Evolutionary conservation across 2,113 vertebrate species (phyloP).

Genomic region (Muntiacus reevesi): DNA sequence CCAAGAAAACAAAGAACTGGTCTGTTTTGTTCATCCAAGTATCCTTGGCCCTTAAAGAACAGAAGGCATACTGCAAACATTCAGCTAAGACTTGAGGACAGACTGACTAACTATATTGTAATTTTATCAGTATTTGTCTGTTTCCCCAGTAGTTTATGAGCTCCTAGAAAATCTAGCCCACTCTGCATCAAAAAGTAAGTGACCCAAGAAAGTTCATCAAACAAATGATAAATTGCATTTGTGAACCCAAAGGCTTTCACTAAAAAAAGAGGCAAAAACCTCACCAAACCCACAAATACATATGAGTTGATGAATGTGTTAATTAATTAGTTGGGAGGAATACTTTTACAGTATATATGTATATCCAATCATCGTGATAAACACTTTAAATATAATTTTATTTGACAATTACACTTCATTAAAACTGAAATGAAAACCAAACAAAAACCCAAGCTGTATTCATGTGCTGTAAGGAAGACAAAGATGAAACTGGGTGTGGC

Average conservation of each 20-base stretch:
- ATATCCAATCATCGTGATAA: background rate
- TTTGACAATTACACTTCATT: background rate
- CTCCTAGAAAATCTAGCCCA: background rate
- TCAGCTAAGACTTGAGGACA: background rate
- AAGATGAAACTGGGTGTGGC: background rate
- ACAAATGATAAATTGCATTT: background rate
- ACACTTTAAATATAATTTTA: background rate
- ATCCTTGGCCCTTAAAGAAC: background rate
- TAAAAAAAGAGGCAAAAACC: background rate
- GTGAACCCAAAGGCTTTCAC: background rate
- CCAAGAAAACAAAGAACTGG: constrained; percentile 51
- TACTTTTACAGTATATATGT: background rate
- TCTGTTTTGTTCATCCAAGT: background rate
- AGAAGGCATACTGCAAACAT: background rate
- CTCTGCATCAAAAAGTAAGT: background rate
- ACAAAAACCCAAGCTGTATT: background rate
- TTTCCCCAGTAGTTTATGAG: background rate
- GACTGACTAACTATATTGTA: background rate
- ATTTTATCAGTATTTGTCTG: background rate
- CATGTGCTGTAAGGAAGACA: background rate
- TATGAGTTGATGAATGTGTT: background rate
- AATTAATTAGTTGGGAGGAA: background rate
- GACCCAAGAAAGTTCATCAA: constrained; percentile 20
- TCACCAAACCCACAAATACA: background rate
- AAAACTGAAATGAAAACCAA: background rate